Conservation (phyloP, 2,888 invertebrate species). For the Agonopterix arenella region DNA sequence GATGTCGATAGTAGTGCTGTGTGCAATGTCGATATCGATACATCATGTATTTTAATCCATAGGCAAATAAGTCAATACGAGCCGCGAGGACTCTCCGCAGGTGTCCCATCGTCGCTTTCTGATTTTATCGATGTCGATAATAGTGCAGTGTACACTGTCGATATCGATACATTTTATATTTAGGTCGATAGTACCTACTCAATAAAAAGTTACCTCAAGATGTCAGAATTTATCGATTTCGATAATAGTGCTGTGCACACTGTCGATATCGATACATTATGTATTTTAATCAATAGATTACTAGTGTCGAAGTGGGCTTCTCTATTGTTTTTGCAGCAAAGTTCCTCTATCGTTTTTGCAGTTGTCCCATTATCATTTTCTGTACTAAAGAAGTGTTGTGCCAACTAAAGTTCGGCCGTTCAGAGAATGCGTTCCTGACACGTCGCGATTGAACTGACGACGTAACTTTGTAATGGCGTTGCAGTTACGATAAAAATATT, state of each 20-base stretch:
- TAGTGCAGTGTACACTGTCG: slow-evolving; percentile 21
- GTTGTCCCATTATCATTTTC: too few relatives aligned
- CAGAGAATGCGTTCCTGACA: too few relatives aligned
- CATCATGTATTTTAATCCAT: neutral
- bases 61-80: slow-evolving; percentile 20
- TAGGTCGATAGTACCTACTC: slow-evolving; percentile 8
- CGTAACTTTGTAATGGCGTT: too few relatives aligned
- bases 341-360: too few relatives aligned
- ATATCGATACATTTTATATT: slow-evolving; percentile 4
- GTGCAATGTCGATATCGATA: slow-evolving; percentile 17
- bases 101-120: slow-evolving; percentile 55
- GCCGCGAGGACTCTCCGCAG: slow-evolving; percentile 53
- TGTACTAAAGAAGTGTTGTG: too few relatives aligned
- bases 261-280: slow-evolving; percentile 16
- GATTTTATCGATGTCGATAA: slow-evolving; percentile 18
- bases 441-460: too few relatives aligned
- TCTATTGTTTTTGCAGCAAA: too few relatives aligned
- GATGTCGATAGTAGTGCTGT: slow-evolving; percentile 26
- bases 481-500: too few relatives aligned
- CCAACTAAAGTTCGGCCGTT: too few relatives aligned
- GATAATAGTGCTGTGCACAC: slow-evolving; percentile 19
- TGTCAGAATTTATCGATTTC: slow-evolving; percentile 15
- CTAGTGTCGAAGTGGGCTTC: too few relatives aligned
- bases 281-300: neutral
- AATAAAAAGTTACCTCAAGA: too few relatives aligned